Percentiles rank a stretch among this genome's conserved stretches.
Conservation (phyloP, 2,113 vertebrate genomes). For the Tetraodon nigroviridis region DNA sequence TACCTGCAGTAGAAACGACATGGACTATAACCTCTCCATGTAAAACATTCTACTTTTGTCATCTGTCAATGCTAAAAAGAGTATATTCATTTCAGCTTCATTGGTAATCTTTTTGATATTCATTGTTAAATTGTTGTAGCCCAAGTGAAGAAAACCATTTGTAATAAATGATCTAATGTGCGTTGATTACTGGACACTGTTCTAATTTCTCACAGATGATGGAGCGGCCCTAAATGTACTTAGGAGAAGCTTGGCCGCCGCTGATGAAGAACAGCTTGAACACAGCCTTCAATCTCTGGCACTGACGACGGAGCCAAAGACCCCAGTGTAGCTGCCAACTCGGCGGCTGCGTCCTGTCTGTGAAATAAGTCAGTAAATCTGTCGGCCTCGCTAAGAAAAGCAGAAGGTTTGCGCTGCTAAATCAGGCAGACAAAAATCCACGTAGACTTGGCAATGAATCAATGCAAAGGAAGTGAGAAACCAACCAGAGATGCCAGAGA, state of each 20-base stretch:
- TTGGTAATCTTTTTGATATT: too few species aligned
- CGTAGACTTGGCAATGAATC: conserved; percentile 46
- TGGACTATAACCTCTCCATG: too few species aligned
- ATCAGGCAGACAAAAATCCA: conserved; percentile 56
- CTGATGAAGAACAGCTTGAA: conserved; percentile 61
- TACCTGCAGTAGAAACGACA: too few species aligned
- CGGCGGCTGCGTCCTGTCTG: conserved; percentile 45
- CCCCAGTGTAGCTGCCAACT: conserved; percentile 37
- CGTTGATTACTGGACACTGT: conserved; percentile 38
- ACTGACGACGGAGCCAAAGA: conserved; percentile 54
- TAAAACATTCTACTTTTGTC: too few species aligned
- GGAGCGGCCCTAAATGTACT: conserved; percentile 36
- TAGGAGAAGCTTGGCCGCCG: conserved; percentile 36
- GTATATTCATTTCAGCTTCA: too few species aligned
- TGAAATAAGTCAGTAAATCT: conserved; percentile 61
- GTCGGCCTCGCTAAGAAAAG: conserved; percentile 53
- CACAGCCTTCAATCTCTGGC: conserved; percentile 58
- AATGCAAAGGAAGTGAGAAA: conserved; percentile 55
- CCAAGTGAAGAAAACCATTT: neutral
- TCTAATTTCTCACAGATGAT: conserved; percentile 15
- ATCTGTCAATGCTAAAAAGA: too few species aligned
- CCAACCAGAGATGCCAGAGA: conserved; percentile 22
- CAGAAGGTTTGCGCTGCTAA: conserved; percentile 50
- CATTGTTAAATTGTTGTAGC: too few species aligned
- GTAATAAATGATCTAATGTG: conserved; percentile 22